Conservation (phyloP, 2,797 vertebrate species). For the Eidolon dupreanum region DNA sequence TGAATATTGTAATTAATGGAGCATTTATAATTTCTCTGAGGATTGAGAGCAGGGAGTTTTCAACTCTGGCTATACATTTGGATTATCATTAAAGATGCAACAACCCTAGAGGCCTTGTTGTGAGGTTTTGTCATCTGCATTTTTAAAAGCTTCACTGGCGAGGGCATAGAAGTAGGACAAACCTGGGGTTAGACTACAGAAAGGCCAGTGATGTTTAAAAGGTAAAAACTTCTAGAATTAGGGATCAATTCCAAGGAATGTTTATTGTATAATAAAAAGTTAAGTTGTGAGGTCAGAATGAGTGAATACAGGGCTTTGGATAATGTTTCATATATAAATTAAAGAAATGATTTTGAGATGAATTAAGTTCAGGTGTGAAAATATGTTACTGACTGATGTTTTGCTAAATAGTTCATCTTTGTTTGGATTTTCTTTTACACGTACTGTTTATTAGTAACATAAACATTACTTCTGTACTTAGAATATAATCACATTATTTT, state of each 20-base stretch:
- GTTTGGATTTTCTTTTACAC: not conserved
- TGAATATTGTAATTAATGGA: not conserved
- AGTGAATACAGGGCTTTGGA: not conserved
- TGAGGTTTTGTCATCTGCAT: not conserved
- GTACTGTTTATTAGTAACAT: not conserved
- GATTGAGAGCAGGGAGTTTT: not conserved
- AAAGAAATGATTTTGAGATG: not conserved
- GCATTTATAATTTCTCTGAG: slow-evolving; percentile 6
- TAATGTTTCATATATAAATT: not conserved
- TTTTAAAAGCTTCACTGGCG: not conserved
- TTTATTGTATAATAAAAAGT: not conserved
- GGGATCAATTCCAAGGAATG: not conserved
- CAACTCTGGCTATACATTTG: not conserved
- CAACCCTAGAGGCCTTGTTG: not conserved
- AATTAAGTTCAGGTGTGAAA: not conserved
- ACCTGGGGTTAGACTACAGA: not conserved
- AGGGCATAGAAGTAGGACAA: not conserved
- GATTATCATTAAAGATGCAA: not conserved
- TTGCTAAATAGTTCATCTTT: not conserved
- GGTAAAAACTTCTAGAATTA: not conserved
- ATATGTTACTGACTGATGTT: not conserved
- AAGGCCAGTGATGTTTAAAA: not conserved
- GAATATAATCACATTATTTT: not conserved
- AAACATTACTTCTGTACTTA: not conserved
- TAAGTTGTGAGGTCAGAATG: not conserved